These are phyloP conservation scores for Platichthys flesus DNA, from an alignment of 2,113 vertebrate species.

Conservation along the genomic window DNA sequence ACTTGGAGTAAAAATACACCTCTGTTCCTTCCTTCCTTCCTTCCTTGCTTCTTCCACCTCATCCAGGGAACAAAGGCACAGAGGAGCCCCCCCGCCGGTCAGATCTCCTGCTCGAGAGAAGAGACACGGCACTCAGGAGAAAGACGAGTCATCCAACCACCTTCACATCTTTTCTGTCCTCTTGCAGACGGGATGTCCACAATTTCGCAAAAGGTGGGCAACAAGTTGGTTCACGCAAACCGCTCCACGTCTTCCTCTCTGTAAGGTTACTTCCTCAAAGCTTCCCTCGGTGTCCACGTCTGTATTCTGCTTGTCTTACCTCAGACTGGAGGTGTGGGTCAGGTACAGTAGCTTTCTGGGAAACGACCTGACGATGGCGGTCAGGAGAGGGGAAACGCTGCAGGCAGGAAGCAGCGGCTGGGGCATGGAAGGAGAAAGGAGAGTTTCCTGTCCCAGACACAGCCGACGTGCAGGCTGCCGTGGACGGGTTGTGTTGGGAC, in stretches of 20 bases:
- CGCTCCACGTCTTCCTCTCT: conserved; percentile 33
- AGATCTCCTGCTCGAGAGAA: neutral
- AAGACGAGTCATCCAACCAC: conserved; percentile 14
- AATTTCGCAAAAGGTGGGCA: conserved; percentile 62
- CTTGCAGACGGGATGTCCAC: conserved; percentile 27
- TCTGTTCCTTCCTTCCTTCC: conserved; percentile 10
- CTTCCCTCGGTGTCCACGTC: neutral
- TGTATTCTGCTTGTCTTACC: neutral
- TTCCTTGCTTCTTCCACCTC: conserved; percentile 44
- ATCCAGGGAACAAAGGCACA: neutral
- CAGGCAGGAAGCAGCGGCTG: conserved; percentile 72
- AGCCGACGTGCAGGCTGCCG: neutral
- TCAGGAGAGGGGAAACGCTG: conserved; percentile 44
- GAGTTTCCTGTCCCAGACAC: conserved; percentile 8
- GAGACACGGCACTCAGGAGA: neutral
- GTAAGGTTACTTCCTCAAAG: conserved; percentile 54
- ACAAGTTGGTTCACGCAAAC: neutral
- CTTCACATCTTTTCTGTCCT: conserved; percentile 3
- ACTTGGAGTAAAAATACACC: conserved; percentile 56
- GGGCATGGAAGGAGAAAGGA: conserved; percentile 49
- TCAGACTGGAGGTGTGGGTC: conserved; percentile 11
- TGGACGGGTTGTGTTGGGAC: neutral
- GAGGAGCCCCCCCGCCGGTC: neutral
- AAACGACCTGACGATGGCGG: conserved; percentile 48
- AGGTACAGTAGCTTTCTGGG: conserved; percentile 14